phyloP scores from a whole-genome alignment of 2,797 vertebrate species.

The Denticeps clupeoides region DNA sequence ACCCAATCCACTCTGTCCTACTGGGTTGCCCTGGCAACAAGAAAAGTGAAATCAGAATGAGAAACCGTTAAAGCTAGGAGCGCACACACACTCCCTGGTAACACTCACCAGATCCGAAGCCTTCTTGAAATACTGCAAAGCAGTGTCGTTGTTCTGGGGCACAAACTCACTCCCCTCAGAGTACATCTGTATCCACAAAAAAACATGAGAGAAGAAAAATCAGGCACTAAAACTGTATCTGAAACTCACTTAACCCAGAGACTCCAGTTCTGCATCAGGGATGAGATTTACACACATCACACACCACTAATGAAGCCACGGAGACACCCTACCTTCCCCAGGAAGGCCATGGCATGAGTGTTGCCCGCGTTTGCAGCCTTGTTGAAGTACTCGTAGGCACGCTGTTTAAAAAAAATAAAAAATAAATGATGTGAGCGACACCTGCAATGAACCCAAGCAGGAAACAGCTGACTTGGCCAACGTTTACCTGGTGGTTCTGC shows the following conservation, averaged over 20 bases:
- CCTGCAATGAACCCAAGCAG: neutral
- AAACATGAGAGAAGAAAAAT: slow-evolving; percentile 1
- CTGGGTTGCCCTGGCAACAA: slow-evolving; percentile 80
- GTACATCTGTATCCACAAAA: slow-evolving; percentile 73
- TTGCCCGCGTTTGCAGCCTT: slow-evolving; percentile 96
- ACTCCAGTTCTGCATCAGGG: too few species aligned
- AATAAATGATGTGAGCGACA: neutral
- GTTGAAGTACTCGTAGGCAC: slow-evolving; percentile 95
- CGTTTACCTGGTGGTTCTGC: slow-evolving; percentile 88
- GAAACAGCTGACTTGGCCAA: too few species aligned
- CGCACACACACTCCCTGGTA: too few species aligned
- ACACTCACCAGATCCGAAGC: slow-evolving; percentile 86
- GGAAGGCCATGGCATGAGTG: slow-evolving; percentile 94
- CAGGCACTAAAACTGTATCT: neutral
- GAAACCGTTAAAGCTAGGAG: too few species aligned
- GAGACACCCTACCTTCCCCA: slow-evolving; percentile 77
- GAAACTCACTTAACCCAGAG: neutral
- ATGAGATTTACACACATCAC: too few species aligned
- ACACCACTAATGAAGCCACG: neutral
- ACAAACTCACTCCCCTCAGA: slow-evolving; percentile 91
- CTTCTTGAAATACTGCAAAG: slow-evolving; percentile 95
- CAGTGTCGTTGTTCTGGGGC: slow-evolving; percentile 92
- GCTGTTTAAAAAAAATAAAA: slow-evolving; percentile 63
- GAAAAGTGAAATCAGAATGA: neutral
- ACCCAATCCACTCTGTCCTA: slow-evolving; percentile 93